Conservation (phyloP, 2,888 invertebrate genomes). For the Escarpia spicata region DNA sequence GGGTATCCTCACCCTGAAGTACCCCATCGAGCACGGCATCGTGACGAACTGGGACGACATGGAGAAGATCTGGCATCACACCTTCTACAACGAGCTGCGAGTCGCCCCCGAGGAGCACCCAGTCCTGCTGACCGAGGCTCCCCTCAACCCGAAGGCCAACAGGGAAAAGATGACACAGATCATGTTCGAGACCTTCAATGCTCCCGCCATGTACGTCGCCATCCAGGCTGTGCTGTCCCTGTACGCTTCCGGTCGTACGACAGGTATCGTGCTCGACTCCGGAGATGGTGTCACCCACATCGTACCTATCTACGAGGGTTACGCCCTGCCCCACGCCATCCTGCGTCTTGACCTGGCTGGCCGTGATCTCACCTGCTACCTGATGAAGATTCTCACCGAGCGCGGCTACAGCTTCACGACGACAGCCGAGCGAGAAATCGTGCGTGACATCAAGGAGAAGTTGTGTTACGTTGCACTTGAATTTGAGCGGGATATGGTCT, state of each 20-base stretch:
- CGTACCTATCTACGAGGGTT: slow-evolving; percentile 94
- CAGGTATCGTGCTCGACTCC: slow-evolving; percentile 93
- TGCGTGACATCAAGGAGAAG: slow-evolving; percentile 91
- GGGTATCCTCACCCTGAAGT: too few relatives aligned
- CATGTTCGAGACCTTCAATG: slow-evolving; percentile 80
- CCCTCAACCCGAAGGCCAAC: slow-evolving; percentile 89
- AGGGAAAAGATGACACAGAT: slow-evolving; percentile 86
- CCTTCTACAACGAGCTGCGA: too few relatives aligned
- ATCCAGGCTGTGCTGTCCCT: slow-evolving; percentile 92
- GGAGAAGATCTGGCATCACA: too few relatives aligned
- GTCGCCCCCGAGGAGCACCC: slow-evolving; percentile 83
- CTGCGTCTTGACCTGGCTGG: slow-evolving; percentile 96
- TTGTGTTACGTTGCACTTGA: slow-evolving; percentile 59
- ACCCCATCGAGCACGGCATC: too few relatives aligned
- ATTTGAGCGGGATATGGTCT: slow-evolving; percentile 59
- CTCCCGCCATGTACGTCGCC: slow-evolving; percentile 86
- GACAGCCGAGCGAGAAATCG: slow-evolving; percentile 62
- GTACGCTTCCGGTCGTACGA: slow-evolving; percentile 95
- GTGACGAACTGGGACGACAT: too few relatives aligned
- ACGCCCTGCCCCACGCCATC: slow-evolving; percentile 94
- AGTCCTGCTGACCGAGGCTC: slow-evolving; percentile 85
- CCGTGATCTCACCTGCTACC: slow-evolving; percentile 94
- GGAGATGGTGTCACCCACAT: slow-evolving; percentile 97
- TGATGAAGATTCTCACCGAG: slow-evolving; percentile 82
- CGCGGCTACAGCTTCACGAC: slow-evolving; percentile 69